Evolutionary conservation across 2,113 vertebrate genomes (phyloP).

Genomic region (Oxyruncus cristatus): DNA sequence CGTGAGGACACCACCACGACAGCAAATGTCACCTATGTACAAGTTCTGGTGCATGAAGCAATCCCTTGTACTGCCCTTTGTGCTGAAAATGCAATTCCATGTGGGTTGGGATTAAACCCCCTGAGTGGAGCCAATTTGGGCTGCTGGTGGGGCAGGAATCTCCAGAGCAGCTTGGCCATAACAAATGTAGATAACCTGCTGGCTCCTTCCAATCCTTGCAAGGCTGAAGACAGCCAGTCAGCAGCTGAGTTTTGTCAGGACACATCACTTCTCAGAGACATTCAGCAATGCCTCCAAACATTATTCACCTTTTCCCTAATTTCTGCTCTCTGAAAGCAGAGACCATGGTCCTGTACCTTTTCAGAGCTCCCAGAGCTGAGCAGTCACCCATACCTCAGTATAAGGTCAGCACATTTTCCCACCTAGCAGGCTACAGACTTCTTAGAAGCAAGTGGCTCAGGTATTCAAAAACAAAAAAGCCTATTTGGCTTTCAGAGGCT

Average conservation of each 20-base stretch:
- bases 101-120: neutral
- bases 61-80: neutral
- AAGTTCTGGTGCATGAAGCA: neutral
- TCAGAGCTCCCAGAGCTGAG: neutral
- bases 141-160: neutral
- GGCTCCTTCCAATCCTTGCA: neutral
- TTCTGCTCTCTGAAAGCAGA: neutral
- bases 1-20: accelerated
- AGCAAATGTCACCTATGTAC: neutral
- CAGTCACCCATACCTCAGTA: neutral
- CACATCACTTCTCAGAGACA: neutral
- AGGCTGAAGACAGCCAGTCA: neutral
- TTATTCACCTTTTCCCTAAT: neutral
- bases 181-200: neutral
- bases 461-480: neutral
- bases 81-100: neutral
- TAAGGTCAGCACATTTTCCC: neutral
- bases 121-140: neutral
- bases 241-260: neutral
- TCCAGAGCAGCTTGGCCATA: neutral
- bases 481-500: neutral
- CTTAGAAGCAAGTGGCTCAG: neutral
- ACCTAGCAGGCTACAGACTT: neutral
- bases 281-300: neutral
- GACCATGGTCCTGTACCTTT: neutral